Conservation (phyloP, 2,113 vertebrate genomes). For the Alaudala cheleensis region DNA sequence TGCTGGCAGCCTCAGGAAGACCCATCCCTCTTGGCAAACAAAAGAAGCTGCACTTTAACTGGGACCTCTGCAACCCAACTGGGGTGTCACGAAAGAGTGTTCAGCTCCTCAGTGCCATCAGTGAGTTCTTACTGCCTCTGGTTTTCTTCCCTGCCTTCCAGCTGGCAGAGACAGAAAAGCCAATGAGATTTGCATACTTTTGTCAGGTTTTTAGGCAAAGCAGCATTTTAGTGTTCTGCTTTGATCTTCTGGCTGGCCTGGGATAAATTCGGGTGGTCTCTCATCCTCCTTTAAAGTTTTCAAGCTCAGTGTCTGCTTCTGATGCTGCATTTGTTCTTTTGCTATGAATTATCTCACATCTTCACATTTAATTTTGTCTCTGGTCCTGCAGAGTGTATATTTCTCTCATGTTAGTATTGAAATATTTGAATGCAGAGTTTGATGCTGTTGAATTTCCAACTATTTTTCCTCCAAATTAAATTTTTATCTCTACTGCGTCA, state of each 20-base stretch:
- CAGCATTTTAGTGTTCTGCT: not conserved
- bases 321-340: conserved; percentile 10
- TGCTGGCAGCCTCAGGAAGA: not conserved
- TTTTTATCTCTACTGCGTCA: not conserved
- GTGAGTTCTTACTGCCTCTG: not conserved
- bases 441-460: not conserved
- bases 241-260: not conserved
- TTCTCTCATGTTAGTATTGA: not conserved
- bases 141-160: not conserved
- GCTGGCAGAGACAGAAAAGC: not conserved
- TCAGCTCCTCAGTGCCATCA: not conserved
- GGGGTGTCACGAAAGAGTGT: not conserved
- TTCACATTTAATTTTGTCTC: conserved; percentile 25
- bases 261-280: not conserved
- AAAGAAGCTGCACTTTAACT: not conserved
- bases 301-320: not conserved
- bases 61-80: not conserved
- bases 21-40: not conserved
- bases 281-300: not conserved
- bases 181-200: not conserved
- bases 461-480: conserved; percentile 17
- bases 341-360: not conserved
- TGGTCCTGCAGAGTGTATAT: not conserved
- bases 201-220: not conserved
- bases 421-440: not conserved